Evolutionary conservation across 2,797 vertebrate species (phyloP).

Genomic region (Pagetopsis macropterus): DNA sequence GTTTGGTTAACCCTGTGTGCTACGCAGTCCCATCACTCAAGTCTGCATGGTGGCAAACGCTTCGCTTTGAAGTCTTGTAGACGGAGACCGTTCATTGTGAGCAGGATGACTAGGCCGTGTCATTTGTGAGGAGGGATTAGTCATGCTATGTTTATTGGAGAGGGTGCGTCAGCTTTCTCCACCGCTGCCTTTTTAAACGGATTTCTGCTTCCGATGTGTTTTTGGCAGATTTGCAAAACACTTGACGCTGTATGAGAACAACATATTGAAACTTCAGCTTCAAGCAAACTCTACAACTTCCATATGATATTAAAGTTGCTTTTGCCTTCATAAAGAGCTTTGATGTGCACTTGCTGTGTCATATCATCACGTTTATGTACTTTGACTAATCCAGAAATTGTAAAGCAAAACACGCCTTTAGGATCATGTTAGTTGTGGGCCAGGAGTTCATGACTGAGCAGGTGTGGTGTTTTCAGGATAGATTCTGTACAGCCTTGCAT

Average conservation of each 20-base stretch:
- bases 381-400: neutral
- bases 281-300: conserved; percentile 2
- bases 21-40: conserved; percentile 27
- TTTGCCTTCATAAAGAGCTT: conserved; percentile 15
- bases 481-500: neutral
- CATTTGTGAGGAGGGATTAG: conserved; percentile 70
- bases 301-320: conserved; percentile 8
- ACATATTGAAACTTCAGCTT: conserved; percentile 11
- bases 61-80: conserved; percentile 66
- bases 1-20: conserved; percentile 56
- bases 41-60: conserved; percentile 37
- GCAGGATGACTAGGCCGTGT: conserved; percentile 55
- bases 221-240: conserved; percentile 32
- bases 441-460: neutral
- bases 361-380: neutral
- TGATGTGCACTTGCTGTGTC: neutral
- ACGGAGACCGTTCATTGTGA: conserved; percentile 48
- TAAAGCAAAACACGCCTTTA: neutral
- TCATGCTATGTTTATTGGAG: conserved; percentile 62
- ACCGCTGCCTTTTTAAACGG: conserved; percentile 52
- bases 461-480: too few species aligned
- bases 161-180: conserved; percentile 56
- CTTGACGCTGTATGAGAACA: conserved; percentile 25
- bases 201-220: conserved; percentile 60
- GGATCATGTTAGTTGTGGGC: neutral